Conservation (phyloP, 2,797 vertebrate genomes). For the Scolopax rusticola region DNA sequence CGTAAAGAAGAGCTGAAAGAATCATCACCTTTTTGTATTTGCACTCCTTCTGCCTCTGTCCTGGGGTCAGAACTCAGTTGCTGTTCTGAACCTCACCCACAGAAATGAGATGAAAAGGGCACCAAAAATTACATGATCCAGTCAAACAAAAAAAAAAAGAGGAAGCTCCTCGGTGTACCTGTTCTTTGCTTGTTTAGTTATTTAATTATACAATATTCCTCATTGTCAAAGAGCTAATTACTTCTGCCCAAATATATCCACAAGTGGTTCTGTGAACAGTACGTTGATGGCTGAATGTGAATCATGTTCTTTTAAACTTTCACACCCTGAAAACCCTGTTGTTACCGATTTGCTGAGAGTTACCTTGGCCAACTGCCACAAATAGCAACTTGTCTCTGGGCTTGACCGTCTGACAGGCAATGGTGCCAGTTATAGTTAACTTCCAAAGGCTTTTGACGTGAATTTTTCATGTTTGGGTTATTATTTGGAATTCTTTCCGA, state of each 20-base stretch:
- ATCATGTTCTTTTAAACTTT: not conserved
- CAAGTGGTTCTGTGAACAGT: not conserved
- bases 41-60: not conserved
- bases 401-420: not conserved
- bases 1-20: not conserved
- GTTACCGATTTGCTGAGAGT: not conserved
- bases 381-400: not conserved
- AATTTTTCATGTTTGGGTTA: not conserved
- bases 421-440: not conserved
- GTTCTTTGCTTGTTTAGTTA: not conserved
- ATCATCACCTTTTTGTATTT: not conserved
- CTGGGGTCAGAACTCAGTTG: not conserved
- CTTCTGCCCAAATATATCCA: not conserved
- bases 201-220: not conserved
- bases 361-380: not conserved
- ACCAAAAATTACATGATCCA: not conserved
- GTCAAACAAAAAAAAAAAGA: not conserved
- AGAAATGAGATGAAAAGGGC: not conserved
- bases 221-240: not conserved
- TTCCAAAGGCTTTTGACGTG: not conserved
- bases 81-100: not conserved
- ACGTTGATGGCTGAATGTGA: not conserved
- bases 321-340: not conserved
- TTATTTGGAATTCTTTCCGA: not conserved
- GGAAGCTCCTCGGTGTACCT: not conserved